phyloP scores from a whole-genome alignment of 2,888 invertebrate species.

The Erpobdella octoculata region DNA sequence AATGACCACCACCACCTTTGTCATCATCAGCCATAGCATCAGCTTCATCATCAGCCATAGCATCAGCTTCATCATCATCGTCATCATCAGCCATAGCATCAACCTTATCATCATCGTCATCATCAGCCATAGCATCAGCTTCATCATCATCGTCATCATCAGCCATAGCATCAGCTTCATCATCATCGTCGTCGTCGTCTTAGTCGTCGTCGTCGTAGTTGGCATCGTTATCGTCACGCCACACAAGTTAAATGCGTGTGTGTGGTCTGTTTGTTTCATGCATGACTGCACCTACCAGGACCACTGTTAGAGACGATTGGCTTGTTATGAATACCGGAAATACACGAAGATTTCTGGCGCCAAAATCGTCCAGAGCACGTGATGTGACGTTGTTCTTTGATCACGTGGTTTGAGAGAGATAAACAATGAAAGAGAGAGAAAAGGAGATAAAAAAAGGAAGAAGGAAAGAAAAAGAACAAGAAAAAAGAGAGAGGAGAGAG shows the following conservation, averaged over 20 bases:
- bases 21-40: conserved; percentile 5
- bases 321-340: neutral
- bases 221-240: neutral
- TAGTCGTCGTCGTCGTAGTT: too few relatives aligned
- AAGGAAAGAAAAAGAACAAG: too few relatives aligned
- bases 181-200: conserved; percentile 12
- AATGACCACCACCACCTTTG: neutral
- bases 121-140: too few relatives aligned
- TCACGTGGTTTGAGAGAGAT: neutral
- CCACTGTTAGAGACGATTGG: neutral
- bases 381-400: neutral
- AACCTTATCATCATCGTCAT: neutral
- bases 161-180: neutral
- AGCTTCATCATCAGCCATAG: conserved; percentile 3
- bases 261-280: neutral
- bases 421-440: neutral
- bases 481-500: too few relatives aligned
- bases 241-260: neutral
- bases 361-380: neutral
- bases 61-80: neutral
- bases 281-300: neutral
- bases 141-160: conserved; percentile 17
- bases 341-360: neutral
- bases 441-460: neutral
- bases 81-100: too few relatives aligned